Conservation (phyloP, 2,113 vertebrate species). For the Oxygymnocypris stewartii region DNA sequence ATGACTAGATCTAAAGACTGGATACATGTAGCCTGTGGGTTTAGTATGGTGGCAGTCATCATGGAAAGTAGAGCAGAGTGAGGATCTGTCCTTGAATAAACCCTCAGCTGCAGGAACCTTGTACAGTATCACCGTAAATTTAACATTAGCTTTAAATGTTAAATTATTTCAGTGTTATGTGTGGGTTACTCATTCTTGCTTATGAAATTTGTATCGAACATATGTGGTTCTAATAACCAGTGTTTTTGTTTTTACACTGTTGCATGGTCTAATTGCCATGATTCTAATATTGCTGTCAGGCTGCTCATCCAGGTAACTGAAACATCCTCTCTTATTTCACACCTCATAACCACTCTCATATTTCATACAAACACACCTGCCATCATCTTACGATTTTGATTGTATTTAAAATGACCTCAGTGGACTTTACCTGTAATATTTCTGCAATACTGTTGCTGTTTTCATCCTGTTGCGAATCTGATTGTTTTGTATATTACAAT, state of each 20-base stretch:
- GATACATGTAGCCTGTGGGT: neutral
- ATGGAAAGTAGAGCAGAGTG: slow-evolving; percentile 23
- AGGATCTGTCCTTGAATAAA: slow-evolving; percentile 5
- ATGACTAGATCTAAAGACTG: slow-evolving; percentile 28
- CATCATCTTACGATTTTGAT: neutral
- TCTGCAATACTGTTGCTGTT: neutral
- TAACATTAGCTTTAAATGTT: neutral
- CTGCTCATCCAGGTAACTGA: neutral
- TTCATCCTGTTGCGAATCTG: neutral
- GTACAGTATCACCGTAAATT: neutral
- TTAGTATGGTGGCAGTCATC: neutral
- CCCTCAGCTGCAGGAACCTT: neutral
- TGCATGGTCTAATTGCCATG: neutral
- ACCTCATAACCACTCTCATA: too few species aligned
- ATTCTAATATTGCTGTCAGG: neutral
- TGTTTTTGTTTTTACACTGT: too few species aligned
- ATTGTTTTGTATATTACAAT: neutral
- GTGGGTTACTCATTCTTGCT: neutral
- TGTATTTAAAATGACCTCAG: neutral
- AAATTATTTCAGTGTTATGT: neutral
- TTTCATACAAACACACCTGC: neutral
- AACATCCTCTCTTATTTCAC: neutral
- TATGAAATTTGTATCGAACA: neutral
- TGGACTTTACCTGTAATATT: neutral
- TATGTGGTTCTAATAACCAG: neutral